Conservation (phyloP, 1,140 invertebrate species). For the Halictus rubicundus region DNA sequence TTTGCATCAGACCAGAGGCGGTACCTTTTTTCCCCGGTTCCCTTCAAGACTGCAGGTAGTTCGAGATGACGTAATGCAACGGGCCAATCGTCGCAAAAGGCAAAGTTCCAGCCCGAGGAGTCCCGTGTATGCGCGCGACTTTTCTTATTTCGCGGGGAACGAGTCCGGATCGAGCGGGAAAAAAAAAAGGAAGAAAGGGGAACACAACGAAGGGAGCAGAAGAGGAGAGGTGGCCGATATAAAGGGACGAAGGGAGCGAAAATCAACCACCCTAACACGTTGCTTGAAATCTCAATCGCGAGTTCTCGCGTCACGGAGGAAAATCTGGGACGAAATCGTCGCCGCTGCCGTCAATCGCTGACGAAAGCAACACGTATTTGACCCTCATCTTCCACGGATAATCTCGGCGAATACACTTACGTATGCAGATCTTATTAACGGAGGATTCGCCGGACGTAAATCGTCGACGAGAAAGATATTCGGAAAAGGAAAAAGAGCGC, state of each 20-base stretch:
- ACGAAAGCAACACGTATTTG: slow-evolving; percentile 2
- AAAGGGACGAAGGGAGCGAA: not conserved
- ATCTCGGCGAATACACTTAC: not conserved
- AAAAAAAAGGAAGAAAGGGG: not conserved
- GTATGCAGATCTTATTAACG: slow-evolving; percentile 18
- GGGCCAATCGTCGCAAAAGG: slow-evolving; percentile 51
- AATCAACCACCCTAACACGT: not conserved
- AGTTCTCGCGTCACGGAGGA: not conserved
- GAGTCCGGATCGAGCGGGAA: not conserved
- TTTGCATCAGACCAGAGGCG: slow-evolving; percentile 52
- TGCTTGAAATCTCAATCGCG: slow-evolving; percentile 8
- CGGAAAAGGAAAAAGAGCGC: not conserved
- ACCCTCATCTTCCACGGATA: not conserved
- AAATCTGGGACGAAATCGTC: not conserved
- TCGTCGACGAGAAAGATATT: slow-evolving; percentile 48
- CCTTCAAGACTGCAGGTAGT: slow-evolving; percentile 44
- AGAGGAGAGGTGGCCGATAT: not conserved
- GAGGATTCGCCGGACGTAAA: slow-evolving; percentile 24
- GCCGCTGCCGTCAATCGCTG: no score
- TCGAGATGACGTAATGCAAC: slow-evolving; percentile 49
- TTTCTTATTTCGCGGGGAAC: slow-evolving; percentile 24
- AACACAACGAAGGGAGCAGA: not conserved
- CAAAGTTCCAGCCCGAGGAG: slow-evolving; percentile 21
- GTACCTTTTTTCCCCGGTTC: slow-evolving; percentile 15
- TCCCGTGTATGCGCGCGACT: not conserved